Evolutionary conservation across 2,797 vertebrate species (phyloP).

Genomic region (Acrossocheilus wenchowensis): DNA sequence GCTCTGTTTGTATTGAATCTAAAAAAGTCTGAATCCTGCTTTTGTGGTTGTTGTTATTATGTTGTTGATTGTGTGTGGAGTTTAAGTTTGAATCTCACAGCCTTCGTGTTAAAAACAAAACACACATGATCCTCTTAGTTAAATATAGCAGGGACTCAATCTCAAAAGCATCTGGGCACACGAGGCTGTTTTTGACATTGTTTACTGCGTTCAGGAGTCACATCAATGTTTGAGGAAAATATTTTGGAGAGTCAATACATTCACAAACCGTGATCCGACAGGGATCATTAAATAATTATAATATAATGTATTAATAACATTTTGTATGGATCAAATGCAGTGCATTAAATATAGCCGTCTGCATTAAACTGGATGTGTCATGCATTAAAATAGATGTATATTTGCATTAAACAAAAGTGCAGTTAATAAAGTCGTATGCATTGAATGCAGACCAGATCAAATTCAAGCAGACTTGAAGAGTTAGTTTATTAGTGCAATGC

Average conservation of each 20-base stretch:
- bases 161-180: conserved; percentile 18
- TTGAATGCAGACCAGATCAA: neutral
- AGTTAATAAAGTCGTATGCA: neutral
- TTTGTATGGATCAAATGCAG: neutral
- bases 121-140: conserved; percentile 33
- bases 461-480: neutral
- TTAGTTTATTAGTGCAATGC: neutral
- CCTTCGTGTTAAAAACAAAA: conserved; percentile 31
- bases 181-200: conserved; percentile 21
- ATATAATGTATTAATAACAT: neutral
- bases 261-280: neutral
- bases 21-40: neutral
- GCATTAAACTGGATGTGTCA: neutral
- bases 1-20: neutral
- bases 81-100: neutral
- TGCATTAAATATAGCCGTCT: neutral
- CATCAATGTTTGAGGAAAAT: neutral
- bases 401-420: neutral
- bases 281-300: neutral
- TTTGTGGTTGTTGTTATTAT: neutral
- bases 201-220: conserved; percentile 6
- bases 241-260: neutral
- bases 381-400: neutral
- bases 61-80: neutral
- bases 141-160: conserved; percentile 40